Base-by-base conservation (phyloP, 2,113 vertebrate genomes). In the Psilopsiagon aurifrons region DNA sequence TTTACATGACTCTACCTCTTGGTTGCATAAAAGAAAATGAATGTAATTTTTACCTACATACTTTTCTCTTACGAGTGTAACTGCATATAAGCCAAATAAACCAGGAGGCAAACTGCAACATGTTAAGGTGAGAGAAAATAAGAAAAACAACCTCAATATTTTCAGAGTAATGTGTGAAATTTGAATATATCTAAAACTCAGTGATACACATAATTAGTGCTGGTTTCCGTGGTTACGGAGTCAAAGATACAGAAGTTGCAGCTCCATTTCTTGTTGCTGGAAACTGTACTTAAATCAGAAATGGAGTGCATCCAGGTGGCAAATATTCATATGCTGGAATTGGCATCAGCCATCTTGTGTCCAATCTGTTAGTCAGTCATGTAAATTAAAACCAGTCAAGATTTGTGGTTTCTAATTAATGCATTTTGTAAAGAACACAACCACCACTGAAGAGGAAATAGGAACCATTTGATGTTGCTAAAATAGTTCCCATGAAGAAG, bases 131-230 rank as follows among this genome's bases (percentile, higher is more conserved):
- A 95, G 91, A 86, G 68, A 92, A 86, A 93, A 91, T 87, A 88
- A 75, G 84, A 85, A 94, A 97, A 95, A 64, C 82, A 90, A 33
- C 44, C 22, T 95, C 88, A 95, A 37, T 95, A 83, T 95, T 95
- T 96, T 92, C 79, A 86, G 73, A 93, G n/a, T 75, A 88, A 91
- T 86, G 68, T 73, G 79, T 95, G 93, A 94, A 86, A 96, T 97
- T 86, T 93, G 73, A 95, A 97, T 95, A 82, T n/a, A 84, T 97
- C 95, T 94, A 93, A 94, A 95, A 97, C 82, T 96, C 92, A 84
- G 85, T 75, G 60, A 93, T 93, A 97, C 66, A 75, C 83, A 88
- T 85, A 97, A 97, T 97, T 97, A 95, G 82, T 84, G 60, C 83
- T 93, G 51, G 96, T 97, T 97, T 95, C 95, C 62, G 0, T 96